Base-by-base conservation (phyloP, 2,797 vertebrate genomes). In the Coluber constrictor region DNA sequence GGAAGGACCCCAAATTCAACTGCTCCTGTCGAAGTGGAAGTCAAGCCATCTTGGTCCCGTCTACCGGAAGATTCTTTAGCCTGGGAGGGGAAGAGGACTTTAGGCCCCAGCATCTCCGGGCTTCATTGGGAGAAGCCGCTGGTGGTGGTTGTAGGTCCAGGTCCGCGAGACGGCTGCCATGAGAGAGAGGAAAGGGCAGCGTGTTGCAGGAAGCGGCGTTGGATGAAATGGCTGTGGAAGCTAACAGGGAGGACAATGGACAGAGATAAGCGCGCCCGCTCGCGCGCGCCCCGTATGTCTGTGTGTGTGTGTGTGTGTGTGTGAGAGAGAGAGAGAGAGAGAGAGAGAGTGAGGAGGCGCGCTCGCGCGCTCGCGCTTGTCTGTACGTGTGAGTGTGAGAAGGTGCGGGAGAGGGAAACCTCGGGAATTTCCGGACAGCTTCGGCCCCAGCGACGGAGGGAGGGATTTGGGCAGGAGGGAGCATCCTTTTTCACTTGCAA, bases 241-340 rank as follows among this genome's bases (percentile, higher is more conserved):
- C 89, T 12, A 59, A 63, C 92, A 20, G 25, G 92, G 93, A 93
- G 93, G 93, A 93, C 93, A 93, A 93, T 93, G 93, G 90, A 57
- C 92, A 91, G 93, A 70, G 9, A 59, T 4, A 12, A 59, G 86
- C 87, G 90, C 37, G 92, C 86, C 23, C 54, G 90, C 56, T 25
- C 54, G 37, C 79, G 27, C 51, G 43, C 20, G 23, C 32, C n/a
- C 29, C 57, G 27, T 10, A 3, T 25, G 5, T 55, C 6, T 57
- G n/a, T 2, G 4, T 6, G 9, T 12, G 0, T 63, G 60, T n/a
- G 29, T 63, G 61, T 27, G 3, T 60, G 59, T 23, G 57, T 7
- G 59, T 7, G 59, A 20, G 59, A 2, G 59, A n/a, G n/a, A n/a
- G n/a, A n/a, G n/a, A 23, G 57, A 3, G 83, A 2, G 20, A 23